Evolutionary conservation across 2,888 invertebrate genomes (phyloP), one percentile per base, ranked within the genome.

Genomic region (Stegophylla sp.): DNA sequence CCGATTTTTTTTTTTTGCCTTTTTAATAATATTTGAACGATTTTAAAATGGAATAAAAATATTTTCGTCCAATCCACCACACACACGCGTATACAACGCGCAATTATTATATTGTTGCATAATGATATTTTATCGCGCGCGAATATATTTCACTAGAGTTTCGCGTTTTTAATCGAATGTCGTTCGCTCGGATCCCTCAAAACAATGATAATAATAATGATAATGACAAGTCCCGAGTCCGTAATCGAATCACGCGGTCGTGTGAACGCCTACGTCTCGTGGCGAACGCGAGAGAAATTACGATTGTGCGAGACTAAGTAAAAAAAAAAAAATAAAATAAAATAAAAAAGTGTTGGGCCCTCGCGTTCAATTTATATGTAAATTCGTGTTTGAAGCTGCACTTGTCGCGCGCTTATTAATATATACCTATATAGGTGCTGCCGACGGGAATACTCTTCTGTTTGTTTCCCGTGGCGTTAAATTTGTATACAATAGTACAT

Each of bases 401-500:
- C 61, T 61, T 28, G 15, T 12, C 63, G 17, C 28, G 23, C 23
- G 17, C 20, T 5, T n/a, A n/a, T n/a, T n/a, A n/a, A n/a, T n/a
- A n/a, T n/a, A n/a, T n/a, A n/a, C n/a, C n/a, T 13, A 13, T 56
- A 43, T 12, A 51, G 59, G 45, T 56, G 43, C 45, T 15, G n/a
- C n/a, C n/a, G n/a, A 26, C 34, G 7, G 64, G 10, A 23, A 34
- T 34, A 34, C 7, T 66, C 48, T 48, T 23, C 76, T 82, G 75
- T 82, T 81, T 83, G 82, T 83, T 28, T 28, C 28, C 28, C 1
- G 28, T 28, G 61, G 28, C 17, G n/a, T n/a, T n/a, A 28, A 0
- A 61, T 28, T 0, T n/a, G 53, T 5, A 15, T 4, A 1, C 1
- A 17, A 7, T 3, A 3, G 12, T 12, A 56, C 56, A 23, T 10